A percentile compares a stretch with the other conserved stretches of the same genome.
phyloP scores from a whole-genome alignment of 2,797 vertebrate species.

The Apogon hyalosoma region DNA sequence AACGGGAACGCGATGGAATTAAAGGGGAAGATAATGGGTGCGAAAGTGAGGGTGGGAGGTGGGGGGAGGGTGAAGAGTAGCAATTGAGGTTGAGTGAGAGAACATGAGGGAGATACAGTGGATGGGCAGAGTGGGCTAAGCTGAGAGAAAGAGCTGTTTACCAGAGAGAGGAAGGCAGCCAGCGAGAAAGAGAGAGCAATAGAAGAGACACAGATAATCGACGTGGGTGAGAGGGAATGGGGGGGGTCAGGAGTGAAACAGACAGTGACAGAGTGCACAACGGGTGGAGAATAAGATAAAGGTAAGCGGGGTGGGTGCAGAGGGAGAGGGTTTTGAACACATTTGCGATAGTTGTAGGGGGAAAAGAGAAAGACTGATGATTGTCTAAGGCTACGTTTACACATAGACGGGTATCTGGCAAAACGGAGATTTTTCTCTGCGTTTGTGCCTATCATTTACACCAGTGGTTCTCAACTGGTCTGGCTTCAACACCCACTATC shows the following conservation, averaged over 20 bases:
- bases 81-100: slow-evolving; percentile 56
- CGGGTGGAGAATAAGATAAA: slow-evolving; percentile 66
- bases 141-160: slow-evolving; percentile 71
- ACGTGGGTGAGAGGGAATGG: slow-evolving; percentile 65
- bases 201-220: slow-evolving; percentile 71
- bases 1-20: slow-evolving; percentile 61
- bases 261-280: slow-evolving; percentile 75
- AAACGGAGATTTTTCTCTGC: no score
- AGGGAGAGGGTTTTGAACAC: slow-evolving; percentile 60
- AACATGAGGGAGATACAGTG: slow-evolving; percentile 54
- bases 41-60: slow-evolving; percentile 14
- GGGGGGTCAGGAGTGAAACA: slow-evolving; percentile 65
- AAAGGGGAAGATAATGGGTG: slow-evolving; percentile 70
- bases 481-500: no score
- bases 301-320: slow-evolving; percentile 61
- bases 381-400: no score
- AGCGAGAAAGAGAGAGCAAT: slow-evolving; percentile 56
- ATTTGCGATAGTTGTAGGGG: slow-evolving; percentile 44
- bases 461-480: no score
- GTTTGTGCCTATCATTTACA: no score
- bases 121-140: slow-evolving; percentile 59
- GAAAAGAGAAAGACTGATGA: slow-evolving; percentile 11
- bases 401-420: no score
- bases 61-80: slow-evolving; percentile 53
- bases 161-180: slow-evolving; percentile 55